Evolutionary conservation across 2,888 invertebrate genomes (phyloP), one percentile per base, ranked within the genome.

Genomic region (Dioctria linearis): DNA sequence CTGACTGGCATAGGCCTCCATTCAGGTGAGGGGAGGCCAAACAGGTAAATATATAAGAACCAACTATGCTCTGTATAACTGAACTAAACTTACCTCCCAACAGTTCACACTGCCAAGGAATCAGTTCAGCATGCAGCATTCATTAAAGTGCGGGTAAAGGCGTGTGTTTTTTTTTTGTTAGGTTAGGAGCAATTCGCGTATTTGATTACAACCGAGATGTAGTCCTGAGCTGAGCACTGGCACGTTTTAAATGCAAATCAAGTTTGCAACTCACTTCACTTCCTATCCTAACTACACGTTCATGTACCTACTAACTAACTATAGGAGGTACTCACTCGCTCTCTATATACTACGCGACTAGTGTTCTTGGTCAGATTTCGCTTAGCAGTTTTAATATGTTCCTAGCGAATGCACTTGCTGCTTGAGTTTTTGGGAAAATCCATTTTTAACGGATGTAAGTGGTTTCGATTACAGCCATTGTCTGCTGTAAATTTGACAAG

Each of bases 231-330:
- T 25, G 46, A 61, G 49, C 76, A 76, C 76, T 49, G 63, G 76
- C 76, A 76, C 76, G 76, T 76, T 76, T 76, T 76, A 76, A 76
- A 76, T 76, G 61, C 76, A 76, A 76, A 76, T 76, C 63, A 63
- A 63, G 76, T 76, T 76, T 76, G 76, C 76, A 76, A 63, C 76
- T 76, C 76, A 76, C 76, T 76, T 76, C 61, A 76, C 76, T 76
- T 76, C 76, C 76, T 76, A 76, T 25, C 25, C 25, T 25, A n/a
- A 25, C 25, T 25, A 25, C 25, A 25, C 63, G 49, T 43, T 13
- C 46, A 49, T 25, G 25, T 25, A 25, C 25, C 25, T 25, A 25
- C 25, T 25, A 40, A 25, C 25, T 25, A 40, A 25, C 25, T 25
- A 25, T 25, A 25, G 25, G 25, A 25, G 25, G 25, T 25, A 2